These are phyloP conservation scores for Luffia ferchaultella DNA, from an alignment of 2,888 invertebrate genomes.

Conservation along the genomic window DNA sequence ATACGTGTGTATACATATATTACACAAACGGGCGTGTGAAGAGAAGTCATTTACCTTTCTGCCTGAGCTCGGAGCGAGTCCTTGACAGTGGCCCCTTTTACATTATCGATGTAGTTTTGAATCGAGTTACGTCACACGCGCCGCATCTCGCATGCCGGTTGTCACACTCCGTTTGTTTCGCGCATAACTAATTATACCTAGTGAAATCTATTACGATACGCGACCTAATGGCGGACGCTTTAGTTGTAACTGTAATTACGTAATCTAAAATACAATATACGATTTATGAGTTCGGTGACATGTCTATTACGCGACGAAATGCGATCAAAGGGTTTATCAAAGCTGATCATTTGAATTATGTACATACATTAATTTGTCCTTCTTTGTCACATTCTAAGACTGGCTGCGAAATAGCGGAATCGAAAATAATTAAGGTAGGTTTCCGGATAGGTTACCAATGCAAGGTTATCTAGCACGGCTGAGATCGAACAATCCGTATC, in stretches of 20 bases:
- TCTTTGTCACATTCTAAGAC: no score
- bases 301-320: neutral
- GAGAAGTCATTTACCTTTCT: slow-evolving; percentile 43
- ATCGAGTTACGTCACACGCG: slow-evolving; percentile 34
- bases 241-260: neutral
- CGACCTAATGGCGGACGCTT: neutral
- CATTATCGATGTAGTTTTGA: slow-evolving; percentile 33
- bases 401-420: neutral
- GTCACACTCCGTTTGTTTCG: neutral
- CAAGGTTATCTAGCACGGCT: no score
- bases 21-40: neutral
- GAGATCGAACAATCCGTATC: no score
- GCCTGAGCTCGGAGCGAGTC: slow-evolving; percentile 39
- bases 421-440: neutral
- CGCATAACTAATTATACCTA: neutral
- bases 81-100: slow-evolving; percentile 56
- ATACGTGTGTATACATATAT: neutral
- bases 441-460: no score
- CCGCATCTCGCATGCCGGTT: neutral
- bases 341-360: no score
- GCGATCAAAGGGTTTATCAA: no score
- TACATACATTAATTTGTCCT: no score
- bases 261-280: no score
- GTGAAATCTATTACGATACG: neutral
- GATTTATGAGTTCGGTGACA: no score